phyloP scores from a whole-genome alignment of 2,113 vertebrate species.

The Scatophagus argus region DNA sequence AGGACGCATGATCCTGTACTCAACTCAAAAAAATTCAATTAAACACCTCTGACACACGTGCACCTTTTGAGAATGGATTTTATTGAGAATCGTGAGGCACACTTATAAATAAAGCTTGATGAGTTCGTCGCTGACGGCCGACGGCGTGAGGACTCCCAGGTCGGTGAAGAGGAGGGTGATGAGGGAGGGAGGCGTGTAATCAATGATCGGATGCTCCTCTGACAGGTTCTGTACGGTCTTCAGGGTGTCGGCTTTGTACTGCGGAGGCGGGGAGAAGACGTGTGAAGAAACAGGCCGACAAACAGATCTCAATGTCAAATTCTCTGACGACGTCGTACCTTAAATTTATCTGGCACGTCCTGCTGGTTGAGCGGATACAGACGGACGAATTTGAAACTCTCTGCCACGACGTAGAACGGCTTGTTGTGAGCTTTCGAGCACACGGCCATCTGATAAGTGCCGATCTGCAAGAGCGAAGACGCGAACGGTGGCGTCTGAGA shows the following conservation, averaged over 20 bases:
- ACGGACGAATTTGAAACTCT: conserved; percentile 98
- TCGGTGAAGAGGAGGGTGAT: conserved; percentile 97
- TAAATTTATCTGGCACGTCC: conserved; percentile 95
- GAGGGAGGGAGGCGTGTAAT: conserved; percentile 95
- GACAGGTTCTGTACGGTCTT: conserved; percentile 85
- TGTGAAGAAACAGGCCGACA: background rate
- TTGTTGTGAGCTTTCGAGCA: conserved; percentile 98
- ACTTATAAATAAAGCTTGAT: conserved; percentile 96
- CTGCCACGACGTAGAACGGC: conserved; percentile 97
- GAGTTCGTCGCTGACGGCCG: conserved; percentile 96
- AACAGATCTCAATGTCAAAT: fast-evolving
- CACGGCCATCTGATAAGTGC: conserved; percentile 96
- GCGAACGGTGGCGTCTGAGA: too few relatives aligned
- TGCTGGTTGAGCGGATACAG: conserved; percentile 97
- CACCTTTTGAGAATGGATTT: conserved; percentile 3
- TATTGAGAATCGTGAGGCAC: conserved; percentile 32
- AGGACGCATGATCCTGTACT: background rate
- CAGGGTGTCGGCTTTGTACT: conserved; percentile 97
- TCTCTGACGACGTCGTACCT: conserved; percentile 79
- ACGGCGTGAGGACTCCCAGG: conserved; percentile 95
- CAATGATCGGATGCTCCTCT: conserved; percentile 93
- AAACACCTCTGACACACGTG: background rate
- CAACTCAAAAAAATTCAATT: background rate
- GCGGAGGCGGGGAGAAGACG: background rate
- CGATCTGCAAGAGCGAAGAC: conserved; percentile 85